These are phyloP conservation scores for Chaetodon trifasciatus DNA, from an alignment of 2,797 vertebrate species.

Conservation along the genomic window DNA sequence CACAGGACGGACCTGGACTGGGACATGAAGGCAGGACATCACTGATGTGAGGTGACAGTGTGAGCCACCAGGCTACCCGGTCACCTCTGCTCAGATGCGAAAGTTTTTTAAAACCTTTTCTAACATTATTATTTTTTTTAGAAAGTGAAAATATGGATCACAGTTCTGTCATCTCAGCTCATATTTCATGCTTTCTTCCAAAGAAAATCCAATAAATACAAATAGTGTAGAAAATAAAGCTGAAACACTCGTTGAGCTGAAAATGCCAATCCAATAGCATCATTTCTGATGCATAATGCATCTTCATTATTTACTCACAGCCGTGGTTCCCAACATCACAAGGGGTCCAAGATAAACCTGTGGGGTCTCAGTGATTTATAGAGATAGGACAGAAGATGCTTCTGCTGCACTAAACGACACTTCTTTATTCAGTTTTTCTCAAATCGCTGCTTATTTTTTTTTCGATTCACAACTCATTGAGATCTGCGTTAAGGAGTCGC, in stretches of 20 bases:
- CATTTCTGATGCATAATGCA: background rate
- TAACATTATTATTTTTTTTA: background rate
- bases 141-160: background rate
- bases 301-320: background rate
- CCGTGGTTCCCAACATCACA: no score
- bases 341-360: no score
- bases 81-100: background rate
- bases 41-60: conserved; percentile 30
- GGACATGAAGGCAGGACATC: background rate
- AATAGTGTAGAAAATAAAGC: background rate
- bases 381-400: background rate
- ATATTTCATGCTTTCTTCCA: background rate
- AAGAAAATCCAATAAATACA: background rate
- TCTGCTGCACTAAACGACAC: background rate
- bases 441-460: no score
- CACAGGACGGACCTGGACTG: background rate
- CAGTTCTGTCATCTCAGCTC: background rate
- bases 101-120: background rate
- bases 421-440: background rate
- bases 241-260: background rate
- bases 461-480: background rate
- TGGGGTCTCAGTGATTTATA: background rate
- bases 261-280: background rate
- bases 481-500: no score
- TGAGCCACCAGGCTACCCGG: background rate